These are phyloP conservation scores for Amphiprion clarkii DNA, from an alignment of 2,797 vertebrate genomes.

Conservation along the genomic window DNA sequence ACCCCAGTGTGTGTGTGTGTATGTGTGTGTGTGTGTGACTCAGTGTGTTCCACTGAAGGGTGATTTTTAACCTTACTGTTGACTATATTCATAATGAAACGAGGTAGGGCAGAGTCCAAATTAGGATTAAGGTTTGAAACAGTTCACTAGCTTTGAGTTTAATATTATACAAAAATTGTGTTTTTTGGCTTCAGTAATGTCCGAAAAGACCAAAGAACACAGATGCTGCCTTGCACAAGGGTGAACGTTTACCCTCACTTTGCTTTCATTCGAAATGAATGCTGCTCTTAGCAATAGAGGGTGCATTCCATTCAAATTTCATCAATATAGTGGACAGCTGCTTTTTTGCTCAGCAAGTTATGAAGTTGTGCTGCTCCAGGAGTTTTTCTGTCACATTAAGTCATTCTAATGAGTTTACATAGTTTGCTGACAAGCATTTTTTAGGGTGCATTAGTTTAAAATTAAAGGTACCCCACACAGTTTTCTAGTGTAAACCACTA, in stretches of 20 bases:
- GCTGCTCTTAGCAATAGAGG: background rate
- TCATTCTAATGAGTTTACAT: background rate
- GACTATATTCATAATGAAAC: constrained; percentile 50
- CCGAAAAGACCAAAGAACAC: constrained; percentile 18
- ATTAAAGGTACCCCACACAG: background rate
- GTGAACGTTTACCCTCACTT: constrained; percentile 12
- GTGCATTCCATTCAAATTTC: constrained; percentile 10
- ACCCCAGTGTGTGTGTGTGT: constrained; percentile 12
- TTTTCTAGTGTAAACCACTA: background rate
- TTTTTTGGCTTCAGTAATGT: constrained; percentile 25
- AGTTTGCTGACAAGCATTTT: background rate
- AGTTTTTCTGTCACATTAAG: background rate
- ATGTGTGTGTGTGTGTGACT: constrained; percentile 38
- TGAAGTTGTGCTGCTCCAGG: background rate
- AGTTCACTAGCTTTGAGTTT: constrained; percentile 35
- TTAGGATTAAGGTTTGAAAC: constrained; percentile 52
- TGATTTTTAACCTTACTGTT: constrained; percentile 38
- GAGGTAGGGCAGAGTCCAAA: constrained; percentile 8
- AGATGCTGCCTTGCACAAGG: constrained; percentile 28
- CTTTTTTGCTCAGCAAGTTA: background rate
- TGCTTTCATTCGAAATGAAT: constrained; percentile 16
- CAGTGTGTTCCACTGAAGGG: constrained; percentile 65
- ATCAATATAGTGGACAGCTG: background rate
- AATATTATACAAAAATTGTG: constrained; percentile 32
- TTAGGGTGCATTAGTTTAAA: constrained; percentile 7